A percentile compares a stretch with the other conserved stretches of the same genome.
Conservation (phyloP, 2,888 invertebrate species). For the Entomobrya proxima region DNA sequence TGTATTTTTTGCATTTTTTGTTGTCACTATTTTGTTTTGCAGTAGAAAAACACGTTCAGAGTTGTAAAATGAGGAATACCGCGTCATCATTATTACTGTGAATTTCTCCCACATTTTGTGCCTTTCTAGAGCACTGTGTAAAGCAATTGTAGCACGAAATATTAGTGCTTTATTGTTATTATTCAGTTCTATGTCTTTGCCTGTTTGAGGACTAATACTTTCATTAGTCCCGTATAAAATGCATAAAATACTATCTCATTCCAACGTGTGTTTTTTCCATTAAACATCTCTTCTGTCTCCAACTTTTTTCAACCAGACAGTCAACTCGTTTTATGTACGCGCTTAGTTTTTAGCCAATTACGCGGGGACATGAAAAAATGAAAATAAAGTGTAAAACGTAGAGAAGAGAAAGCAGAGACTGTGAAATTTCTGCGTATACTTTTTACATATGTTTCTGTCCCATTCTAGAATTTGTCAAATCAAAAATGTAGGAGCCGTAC, state of each 20-base stretch:
- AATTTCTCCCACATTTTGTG: not conserved
- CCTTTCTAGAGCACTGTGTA: not conserved
- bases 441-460: slow-evolving; percentile 34
- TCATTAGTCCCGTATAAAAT: not conserved
- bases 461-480: slow-evolving; percentile 53
- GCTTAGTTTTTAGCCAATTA: slow-evolving; percentile 32
- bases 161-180: not conserved
- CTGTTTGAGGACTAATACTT: not conserved
- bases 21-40: not conserved
- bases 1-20: not conserved
- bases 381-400: not conserved
- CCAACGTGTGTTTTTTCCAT: slow-evolving; percentile 19
- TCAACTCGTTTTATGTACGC: not conserved
- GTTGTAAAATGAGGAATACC: not conserved
- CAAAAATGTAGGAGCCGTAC: not conserved
- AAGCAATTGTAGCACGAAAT: not conserved
- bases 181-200: not conserved
- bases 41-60: not conserved
- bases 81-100: not conserved
- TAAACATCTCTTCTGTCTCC: not conserved
- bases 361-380: slow-evolving; percentile 23
- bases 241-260: not conserved
- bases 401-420: not conserved
- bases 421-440: not conserved
- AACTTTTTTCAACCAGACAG: not conserved